Conservation (phyloP, 1,140 invertebrate species). For the Listronotus bonariensis region DNA sequence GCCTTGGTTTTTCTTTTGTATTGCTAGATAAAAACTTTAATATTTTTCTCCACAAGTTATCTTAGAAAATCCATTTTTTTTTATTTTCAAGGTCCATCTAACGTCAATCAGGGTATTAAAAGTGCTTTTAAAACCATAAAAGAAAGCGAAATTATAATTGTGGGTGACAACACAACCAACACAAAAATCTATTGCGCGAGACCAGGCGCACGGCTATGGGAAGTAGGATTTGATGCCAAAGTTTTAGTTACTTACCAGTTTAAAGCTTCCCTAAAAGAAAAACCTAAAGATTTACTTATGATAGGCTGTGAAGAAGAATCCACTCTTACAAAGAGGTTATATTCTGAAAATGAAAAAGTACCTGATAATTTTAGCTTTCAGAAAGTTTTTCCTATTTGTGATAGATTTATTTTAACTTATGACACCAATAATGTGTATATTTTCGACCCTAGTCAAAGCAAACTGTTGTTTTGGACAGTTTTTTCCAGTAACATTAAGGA, state of each 20-base stretch:
- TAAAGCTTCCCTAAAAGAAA: conserved; percentile 67
- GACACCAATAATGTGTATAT: conserved; percentile 71
- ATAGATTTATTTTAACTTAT: conserved; percentile 72
- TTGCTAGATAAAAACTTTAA: no score
- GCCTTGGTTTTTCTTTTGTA: no score
- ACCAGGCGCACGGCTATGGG: conserved; percentile 77
- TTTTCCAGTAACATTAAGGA: conserved; percentile 62
- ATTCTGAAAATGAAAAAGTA: neutral
- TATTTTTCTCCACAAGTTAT: no score
- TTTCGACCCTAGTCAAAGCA: conserved; percentile 67
- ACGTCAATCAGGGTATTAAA: conserved; percentile 39
- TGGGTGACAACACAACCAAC: conserved; percentile 47
- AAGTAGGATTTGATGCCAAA: conserved; percentile 71
- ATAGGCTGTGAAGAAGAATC: conserved; percentile 25
- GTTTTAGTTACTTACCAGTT: conserved; percentile 81
- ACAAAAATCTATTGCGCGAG: conserved; percentile 73
- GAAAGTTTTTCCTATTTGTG: conserved; percentile 63
- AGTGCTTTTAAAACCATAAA: conserved; percentile 53
- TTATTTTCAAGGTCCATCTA: conserved; percentile 12
- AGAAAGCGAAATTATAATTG: conserved; percentile 38
- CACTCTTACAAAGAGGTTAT: neutral
- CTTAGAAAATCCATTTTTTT: no score
- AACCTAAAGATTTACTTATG: conserved; percentile 58
- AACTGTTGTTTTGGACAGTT: conserved; percentile 66
- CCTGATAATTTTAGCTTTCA: conserved; percentile 62